These are phyloP conservation scores for Heliconius aoede DNA, from an alignment of 2,888 invertebrate genomes.

Conservation along the genomic window DNA sequence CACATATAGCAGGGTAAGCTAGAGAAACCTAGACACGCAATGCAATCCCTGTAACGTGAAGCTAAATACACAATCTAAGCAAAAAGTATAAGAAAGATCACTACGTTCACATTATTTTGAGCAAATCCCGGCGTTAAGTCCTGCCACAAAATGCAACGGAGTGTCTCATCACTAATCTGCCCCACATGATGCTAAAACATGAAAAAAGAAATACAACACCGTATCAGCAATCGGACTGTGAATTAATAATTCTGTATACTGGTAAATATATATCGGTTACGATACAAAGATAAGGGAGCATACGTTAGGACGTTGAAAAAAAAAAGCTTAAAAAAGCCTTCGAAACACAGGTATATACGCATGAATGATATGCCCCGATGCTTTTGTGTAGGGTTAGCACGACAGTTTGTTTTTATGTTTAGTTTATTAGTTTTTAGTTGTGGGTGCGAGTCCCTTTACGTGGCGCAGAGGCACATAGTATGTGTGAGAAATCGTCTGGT, in stretches of 20 bases:
- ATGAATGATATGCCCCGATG: slow-evolving; percentile 58
- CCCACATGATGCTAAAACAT: background rate
- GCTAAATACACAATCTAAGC: background rate
- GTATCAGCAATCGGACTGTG: slow-evolving; percentile 24
- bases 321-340: slow-evolving; percentile 48
- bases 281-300: slow-evolving; percentile 50
- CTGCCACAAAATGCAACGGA: background rate
- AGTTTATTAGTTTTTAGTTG: background rate
- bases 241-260: slow-evolving; percentile 37
- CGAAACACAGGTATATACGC: slow-evolving; percentile 56
- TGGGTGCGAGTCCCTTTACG: background rate
- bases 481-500: too few relatives aligned
- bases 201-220: background rate
- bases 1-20: too few relatives aligned
- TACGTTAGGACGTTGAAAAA: slow-evolving; percentile 50
- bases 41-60: too few relatives aligned
- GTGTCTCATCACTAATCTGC: background rate
- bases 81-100: background rate
- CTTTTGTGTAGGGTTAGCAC: slow-evolving; percentile 48
- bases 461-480: too few relatives aligned
- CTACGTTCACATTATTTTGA: too few relatives aligned
- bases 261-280: slow-evolving; percentile 47
- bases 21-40: too few relatives aligned
- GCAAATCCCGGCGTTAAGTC: background rate
- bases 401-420: background rate